Evolutionary conservation across 1,140 invertebrate species (phyloP).

Genomic region (Bombyx mori): ASM3026992v2 NC_085116.1:3091001-3091500

Average conservation of each 20-base stretch:
- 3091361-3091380: conserved; percentile 64
- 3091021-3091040: conserved; percentile 25
- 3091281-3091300: conserved; percentile 10
- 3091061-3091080: too few species aligned
- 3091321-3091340: conserved; percentile 49
- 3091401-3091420: conserved; percentile 31
- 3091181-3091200: too few species aligned
- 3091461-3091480: conserved; percentile 12
- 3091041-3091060: conserved; percentile 1
- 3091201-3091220: too few species aligned
- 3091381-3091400: conserved; percentile 59
- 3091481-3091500: conserved; percentile 17
- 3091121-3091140: too few species aligned
- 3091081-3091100: too few species aligned
- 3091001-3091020: conserved; percentile 17
- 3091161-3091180: too few species aligned
- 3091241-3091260: too few species aligned
- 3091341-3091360: conserved; percentile 49
- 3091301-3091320: conserved; percentile 22
- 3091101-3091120: too few species aligned
- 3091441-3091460: conserved; percentile 34
- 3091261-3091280: too few species aligned
- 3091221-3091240: too few species aligned
- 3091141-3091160: conserved; percentile 4
- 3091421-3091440: conserved; percentile 35